Percentiles rank a stretch among this genome's conserved stretches.
Conservation (phyloP, 2,797 vertebrate species). For the Sebastolobus altivelis region DNA sequence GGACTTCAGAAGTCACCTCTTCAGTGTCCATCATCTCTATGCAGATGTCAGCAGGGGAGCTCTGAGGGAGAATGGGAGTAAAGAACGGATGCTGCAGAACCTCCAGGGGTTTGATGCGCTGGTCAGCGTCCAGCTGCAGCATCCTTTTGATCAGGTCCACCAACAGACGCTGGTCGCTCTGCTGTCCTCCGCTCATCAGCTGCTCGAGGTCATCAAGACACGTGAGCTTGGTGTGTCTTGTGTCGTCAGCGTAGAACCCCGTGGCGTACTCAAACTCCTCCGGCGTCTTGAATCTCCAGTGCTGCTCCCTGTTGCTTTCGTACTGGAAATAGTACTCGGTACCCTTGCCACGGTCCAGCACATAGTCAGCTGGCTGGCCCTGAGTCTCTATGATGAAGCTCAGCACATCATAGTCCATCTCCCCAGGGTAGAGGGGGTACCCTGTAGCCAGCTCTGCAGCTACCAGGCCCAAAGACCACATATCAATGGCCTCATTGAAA, state of each 20-base stretch:
- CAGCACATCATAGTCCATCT: background rate
- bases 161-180: background rate
- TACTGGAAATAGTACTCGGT: background rate
- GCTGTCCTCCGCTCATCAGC: background rate
- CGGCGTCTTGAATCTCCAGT: background rate
- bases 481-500: no score
- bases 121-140: no score
- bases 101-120: no score
- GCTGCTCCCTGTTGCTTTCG: background rate
- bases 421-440: no score
- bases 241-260: background rate
- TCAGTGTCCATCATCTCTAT: background rate
- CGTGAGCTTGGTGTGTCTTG: background rate
- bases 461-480: background rate
- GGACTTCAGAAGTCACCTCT: background rate
- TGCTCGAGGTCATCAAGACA: background rate
- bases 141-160: background rate
- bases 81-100: no score
- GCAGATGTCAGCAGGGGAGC: no score
- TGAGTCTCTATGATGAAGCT: background rate
- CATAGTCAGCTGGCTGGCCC: background rate
- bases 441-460: background rate
- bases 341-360: background rate
- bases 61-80: background rate
- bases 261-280: background rate